Base-by-base conservation (phyloP, 2,113 vertebrate genomes). In the Trematocara marginatum region DNA sequence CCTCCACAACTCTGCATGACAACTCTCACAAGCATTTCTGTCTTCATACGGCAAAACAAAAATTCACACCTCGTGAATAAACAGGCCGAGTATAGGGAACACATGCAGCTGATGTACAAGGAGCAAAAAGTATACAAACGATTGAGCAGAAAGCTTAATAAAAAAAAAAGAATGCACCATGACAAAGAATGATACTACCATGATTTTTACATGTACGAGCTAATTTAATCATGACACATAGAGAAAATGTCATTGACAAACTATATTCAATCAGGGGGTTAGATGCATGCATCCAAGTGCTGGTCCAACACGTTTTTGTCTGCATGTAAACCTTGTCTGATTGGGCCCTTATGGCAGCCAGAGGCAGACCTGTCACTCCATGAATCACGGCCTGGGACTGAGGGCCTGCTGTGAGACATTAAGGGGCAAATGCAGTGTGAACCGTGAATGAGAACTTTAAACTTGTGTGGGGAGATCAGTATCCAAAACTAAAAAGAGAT, bases 321-420 rank as follows among this genome's bases (percentile, higher is more conserved):
- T 86, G 81, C 88, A 59, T 83, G 82, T 74, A 40, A 69, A 84
- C 78, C 79, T 81, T 53, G 83, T 89, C 89, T 90, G 91, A 92
- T 87, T 89, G 88, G 92, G 83, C 89, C 91, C 92, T 93, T 88
- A 91, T 90, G 93, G 90, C 88, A 47, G 91, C 90, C 91, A 92
- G 88, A 95, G 91, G 90, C 91, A 93, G 90, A 93, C 93, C 92
- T 95, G 94, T 95, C 94, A 96, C 90, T 94, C 90, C 87, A 95
- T 96, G 95, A 97, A 95, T 96, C 94, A 96, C 86, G 20, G 91
- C 91, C 91, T 89, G 87, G 84, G 92, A 94, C 94, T 82, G 74
- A 88, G 85, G 86, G 85, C 93, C 95, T 96, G 94, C 95, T 96
- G 94, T 93, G 96, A 96, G 88, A 95, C 93, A 94, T 96, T 96